Evolutionary conservation across 2,888 invertebrate species (phyloP).

Genomic region (Limenitis arthemis): DNA sequence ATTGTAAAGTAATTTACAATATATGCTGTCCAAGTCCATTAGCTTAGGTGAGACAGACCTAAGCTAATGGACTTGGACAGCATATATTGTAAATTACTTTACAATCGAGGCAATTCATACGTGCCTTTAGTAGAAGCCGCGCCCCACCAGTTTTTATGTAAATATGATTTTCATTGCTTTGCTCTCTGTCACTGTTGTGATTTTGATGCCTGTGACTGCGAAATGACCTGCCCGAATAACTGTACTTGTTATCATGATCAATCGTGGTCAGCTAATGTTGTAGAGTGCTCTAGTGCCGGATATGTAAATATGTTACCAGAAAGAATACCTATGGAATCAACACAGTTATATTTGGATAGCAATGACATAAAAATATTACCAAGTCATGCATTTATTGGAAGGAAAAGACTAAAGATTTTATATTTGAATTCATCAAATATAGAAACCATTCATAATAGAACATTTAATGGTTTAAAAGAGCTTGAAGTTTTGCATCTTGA

Average conservation of each 20-base stretch:
- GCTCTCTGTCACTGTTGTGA: constrained; percentile 92
- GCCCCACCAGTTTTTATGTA: constrained; percentile 87
- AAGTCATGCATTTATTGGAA: constrained; percentile 89
- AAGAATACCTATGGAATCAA: constrained; percentile 92
- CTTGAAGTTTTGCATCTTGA: constrained; percentile 83
- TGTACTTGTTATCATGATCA: constrained; percentile 93
- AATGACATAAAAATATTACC: constrained; percentile 83
- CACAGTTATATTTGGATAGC: constrained; percentile 89
- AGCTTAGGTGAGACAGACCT: constrained; percentile 85
- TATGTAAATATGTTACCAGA: constrained; percentile 81
- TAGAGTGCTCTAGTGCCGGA: constrained; percentile 83
- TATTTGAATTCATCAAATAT: constrained; percentile 86
- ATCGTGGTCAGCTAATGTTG: constrained; percentile 89
- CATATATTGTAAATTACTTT: constrained; percentile 85
- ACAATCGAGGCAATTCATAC: constrained; percentile 81
- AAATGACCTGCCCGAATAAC: constrained; percentile 90
- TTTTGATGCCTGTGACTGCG: constrained; percentile 93
- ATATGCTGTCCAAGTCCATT: constrained; percentile 86
- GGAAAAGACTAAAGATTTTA: constrained; percentile 82
- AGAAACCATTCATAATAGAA: constrained; percentile 84
- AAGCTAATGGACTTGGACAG: constrained; percentile 86
- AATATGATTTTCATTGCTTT: constrained; percentile 89
- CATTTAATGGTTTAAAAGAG: constrained; percentile 87
- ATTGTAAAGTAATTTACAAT: constrained; percentile 87
- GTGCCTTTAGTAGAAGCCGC: constrained; percentile 85